Evolutionary conservation across 2,888 invertebrate species (phyloP), one percentile per base, ranked within the genome.

Genomic region (Chrysotoxum bicinctum): DNA sequence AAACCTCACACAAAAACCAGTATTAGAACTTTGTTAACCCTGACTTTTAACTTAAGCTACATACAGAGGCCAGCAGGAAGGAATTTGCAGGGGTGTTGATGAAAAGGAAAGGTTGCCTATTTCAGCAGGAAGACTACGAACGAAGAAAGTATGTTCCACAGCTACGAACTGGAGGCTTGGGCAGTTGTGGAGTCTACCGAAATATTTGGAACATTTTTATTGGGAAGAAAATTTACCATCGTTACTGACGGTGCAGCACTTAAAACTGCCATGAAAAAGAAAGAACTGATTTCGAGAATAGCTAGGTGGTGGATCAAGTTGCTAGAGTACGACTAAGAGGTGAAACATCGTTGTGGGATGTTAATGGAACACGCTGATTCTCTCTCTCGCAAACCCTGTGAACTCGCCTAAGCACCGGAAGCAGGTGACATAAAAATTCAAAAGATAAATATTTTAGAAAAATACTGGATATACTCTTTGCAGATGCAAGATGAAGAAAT

Each of bases 221-320:
- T 73, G 21, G 87, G 87, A 0, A 87, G 81, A 19, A 1, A 32
- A 3, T 78, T 86, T 4, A 50, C n/a, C 0, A 60, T 75, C 1
- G 43, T 87, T 3, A 86, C 82, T 5, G 86, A 87, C 16, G 85
- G 85, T 43, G 77, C 26, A 19, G 87, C 85, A 1, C 23, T 87
- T 0, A 85, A 82, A 35, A 80, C 87, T 0, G 58, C 87, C 3
- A 84, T 81, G 77, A n/a, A 73, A 9, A 84, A 85, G 66, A 70
- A 72, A 8, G 80, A 87, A 21, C 16, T 84, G 5, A 54, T 77
- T 0, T 74, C 75, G 0, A 5, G 87, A 32, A 87, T 88, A 5
- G 79, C 84, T 0, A 32, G 87, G 2, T 87, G 86, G 86, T 86
- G 80, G 81, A 23, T 87, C 0, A 50, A 35, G 1, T 83, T 87